Base-by-base conservation (phyloP, 2,888 invertebrate genomes). In the Platycnemis pennipes region DNA sequence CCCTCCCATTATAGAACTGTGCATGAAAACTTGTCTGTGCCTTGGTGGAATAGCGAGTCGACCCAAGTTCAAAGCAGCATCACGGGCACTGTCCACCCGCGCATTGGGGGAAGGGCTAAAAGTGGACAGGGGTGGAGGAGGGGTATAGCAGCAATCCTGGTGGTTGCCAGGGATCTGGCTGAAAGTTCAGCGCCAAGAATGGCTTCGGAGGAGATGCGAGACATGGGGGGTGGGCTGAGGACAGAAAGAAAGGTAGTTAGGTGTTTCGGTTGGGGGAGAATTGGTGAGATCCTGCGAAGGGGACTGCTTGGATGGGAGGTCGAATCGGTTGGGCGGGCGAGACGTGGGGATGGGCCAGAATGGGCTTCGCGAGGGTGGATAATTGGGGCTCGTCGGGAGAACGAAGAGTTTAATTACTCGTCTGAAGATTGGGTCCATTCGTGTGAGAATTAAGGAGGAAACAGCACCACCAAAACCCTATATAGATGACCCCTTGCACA, bases 341-440 rank as follows among this genome's bases (percentile, higher is more conserved):
- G 42, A 86, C 16, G 26, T 44, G 46, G 45, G 44, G 45, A 13
- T n/a, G 87, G 22, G 91, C 44, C 44, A 42, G 91, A 91, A 91
- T 91, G 45, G 87, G 44, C 87, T 87, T 45, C 87, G 87, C 87
- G n/a, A 63, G 44, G 63, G 63, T 44, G 63, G 63, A 91, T 91
- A 91, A 91, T 91, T 91, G 91, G 91, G 56, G 53, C n/a, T 91
- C 42, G 63, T 44, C 44, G 91, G 91, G n/a, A 91, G 89, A 89
- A 89, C 89, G 89, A 56, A 56, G 89, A 91, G 91, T 91, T 91
- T 91, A 91, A 91, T 91, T 91, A 91, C 91, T 91, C 37, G 91
- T 63, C 91, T 56, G 91, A 63, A 91, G 91, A 91, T 91, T 91
- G 91, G 91, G 91, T 91, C 91, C 91, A 69, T 91, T 91, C 91